These are phyloP conservation scores for Thymelicus sylvestris DNA, from an alignment of 2,888 invertebrate genomes.

Conservation along the genomic window DNA sequence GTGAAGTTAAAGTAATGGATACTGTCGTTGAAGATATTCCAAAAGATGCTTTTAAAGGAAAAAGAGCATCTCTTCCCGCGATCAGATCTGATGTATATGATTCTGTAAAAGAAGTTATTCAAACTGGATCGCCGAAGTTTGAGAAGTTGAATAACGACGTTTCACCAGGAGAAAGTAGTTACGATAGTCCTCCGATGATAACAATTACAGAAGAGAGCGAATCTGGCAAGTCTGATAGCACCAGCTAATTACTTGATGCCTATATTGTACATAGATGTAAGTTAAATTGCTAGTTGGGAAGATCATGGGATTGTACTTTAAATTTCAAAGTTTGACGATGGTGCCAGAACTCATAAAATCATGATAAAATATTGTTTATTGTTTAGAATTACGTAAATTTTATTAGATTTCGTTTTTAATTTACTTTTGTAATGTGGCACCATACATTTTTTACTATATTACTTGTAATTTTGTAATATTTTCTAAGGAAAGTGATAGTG, in stretches of 20 bases:
- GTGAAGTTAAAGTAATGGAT: conserved; percentile 59
- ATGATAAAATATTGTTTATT: too few species aligned
- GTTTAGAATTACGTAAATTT: neutral
- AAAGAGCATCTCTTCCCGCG: conserved; percentile 72
- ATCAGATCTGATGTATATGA: conserved; percentile 82
- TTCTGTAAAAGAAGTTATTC: conserved; percentile 82
- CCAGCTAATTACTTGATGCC: conserved; percentile 66
- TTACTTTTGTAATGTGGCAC: conserved; percentile 23
- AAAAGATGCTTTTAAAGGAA: conserved; percentile 65
- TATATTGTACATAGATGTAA: conserved; percentile 56
- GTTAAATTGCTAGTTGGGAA: conserved; percentile 41
- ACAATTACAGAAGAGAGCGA: conserved; percentile 80
- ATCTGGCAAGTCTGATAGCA: conserved; percentile 68
- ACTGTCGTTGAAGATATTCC: conserved; percentile 72
- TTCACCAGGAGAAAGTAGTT: conserved; percentile 65
- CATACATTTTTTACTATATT: conserved; percentile 37
- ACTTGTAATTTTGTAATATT: conserved; percentile 45
- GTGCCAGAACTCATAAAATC: conserved; percentile 2
- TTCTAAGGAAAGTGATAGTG: conserved; percentile 41
- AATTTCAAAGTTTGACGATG: neutral
- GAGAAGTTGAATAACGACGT: conserved; percentile 83
- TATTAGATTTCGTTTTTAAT: neutral
- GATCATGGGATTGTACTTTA: conserved; percentile 39
- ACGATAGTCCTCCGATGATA: conserved; percentile 72
- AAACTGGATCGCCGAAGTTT: conserved; percentile 84